These are phyloP conservation scores for Dendrocopos noguchii DNA, from an alignment of 2,113 vertebrate species.

Conservation along the genomic window DNA sequence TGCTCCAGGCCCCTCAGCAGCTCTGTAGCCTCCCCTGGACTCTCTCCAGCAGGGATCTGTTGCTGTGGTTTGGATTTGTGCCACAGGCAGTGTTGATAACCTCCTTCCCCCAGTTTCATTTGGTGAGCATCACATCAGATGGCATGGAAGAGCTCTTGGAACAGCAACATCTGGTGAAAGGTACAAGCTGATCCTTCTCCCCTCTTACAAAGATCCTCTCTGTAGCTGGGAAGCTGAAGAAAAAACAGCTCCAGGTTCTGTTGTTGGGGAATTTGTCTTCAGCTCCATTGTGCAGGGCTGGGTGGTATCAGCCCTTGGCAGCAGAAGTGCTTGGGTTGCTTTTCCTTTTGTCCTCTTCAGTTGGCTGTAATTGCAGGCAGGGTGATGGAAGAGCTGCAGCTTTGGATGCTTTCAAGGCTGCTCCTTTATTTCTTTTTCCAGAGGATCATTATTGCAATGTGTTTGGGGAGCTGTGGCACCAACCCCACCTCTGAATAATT, in stretches of 20 bases:
- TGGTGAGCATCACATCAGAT: no score
- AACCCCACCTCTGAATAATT: not conserved
- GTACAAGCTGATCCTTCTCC: not conserved
- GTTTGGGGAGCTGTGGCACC: not conserved
- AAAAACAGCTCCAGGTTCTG: not conserved
- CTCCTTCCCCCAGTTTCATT: no score
- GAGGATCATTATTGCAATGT: not conserved
- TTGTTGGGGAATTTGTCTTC: not conserved
- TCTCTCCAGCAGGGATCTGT: no score
- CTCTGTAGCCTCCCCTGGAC: no score
- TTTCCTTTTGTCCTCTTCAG: not conserved
- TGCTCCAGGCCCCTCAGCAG: no score
- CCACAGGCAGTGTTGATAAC: no score
- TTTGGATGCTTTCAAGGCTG: not conserved
- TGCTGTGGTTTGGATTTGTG: no score
- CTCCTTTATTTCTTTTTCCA: not conserved
- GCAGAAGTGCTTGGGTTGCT: not conserved
- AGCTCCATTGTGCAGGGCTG: not conserved
- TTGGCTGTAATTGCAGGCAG: not conserved
- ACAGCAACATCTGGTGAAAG: accelerated
- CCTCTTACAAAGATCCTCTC: not conserved
- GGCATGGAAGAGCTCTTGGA: no score
- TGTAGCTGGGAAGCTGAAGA: not conserved
- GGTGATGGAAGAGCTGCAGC: not conserved
- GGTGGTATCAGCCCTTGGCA: accelerated